phyloP scores from a whole-genome alignment of 2,113 vertebrate genomes.

The Callionymus lyra region DNA sequence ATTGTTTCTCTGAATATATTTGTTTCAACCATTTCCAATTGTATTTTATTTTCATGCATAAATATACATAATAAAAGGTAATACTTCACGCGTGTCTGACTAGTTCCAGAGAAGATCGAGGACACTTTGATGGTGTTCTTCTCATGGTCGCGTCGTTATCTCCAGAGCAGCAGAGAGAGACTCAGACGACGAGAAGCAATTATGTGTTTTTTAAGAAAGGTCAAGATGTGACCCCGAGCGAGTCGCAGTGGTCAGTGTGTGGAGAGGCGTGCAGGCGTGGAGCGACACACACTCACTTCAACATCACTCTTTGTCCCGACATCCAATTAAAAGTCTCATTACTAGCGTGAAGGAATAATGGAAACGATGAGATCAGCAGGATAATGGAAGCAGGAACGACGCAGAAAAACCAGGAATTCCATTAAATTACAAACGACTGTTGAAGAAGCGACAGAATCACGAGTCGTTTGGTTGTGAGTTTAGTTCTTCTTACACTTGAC shows the following conservation, averaged over 20 bases:
- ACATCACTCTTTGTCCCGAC: conserved; percentile 31
- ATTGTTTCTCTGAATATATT: neutral
- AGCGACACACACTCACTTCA: neutral
- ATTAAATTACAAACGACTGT: conserved; percentile 53
- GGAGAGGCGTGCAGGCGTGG: conserved; percentile 6
- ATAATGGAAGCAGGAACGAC: conserved; percentile 37
- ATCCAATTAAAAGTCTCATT: conserved; percentile 60
- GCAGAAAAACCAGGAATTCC: conserved; percentile 26
- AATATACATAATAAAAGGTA: neutral
- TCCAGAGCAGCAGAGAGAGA: conserved; percentile 39
- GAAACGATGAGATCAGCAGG: conserved; percentile 38
- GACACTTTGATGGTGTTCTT: too few species aligned
- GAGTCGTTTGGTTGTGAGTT: too few species aligned
- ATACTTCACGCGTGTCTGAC: too few species aligned
- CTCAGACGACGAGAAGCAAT: conserved; percentile 45
- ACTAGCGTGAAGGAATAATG: conserved; percentile 36
- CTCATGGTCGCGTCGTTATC: conserved; percentile 38
- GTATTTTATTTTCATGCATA: conserved; percentile 37
- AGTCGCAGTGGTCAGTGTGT: conserved; percentile 36
- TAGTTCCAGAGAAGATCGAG: too few species aligned
- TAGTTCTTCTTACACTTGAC: too few species aligned
- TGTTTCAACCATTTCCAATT: neutral
- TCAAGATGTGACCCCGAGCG: conserved; percentile 22
- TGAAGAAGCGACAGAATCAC: conserved; percentile 31
- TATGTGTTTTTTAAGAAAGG: conserved; percentile 51